Conservation (phyloP, 1,140 invertebrate genomes). For the Aphaenogaster rudis region DNA sequence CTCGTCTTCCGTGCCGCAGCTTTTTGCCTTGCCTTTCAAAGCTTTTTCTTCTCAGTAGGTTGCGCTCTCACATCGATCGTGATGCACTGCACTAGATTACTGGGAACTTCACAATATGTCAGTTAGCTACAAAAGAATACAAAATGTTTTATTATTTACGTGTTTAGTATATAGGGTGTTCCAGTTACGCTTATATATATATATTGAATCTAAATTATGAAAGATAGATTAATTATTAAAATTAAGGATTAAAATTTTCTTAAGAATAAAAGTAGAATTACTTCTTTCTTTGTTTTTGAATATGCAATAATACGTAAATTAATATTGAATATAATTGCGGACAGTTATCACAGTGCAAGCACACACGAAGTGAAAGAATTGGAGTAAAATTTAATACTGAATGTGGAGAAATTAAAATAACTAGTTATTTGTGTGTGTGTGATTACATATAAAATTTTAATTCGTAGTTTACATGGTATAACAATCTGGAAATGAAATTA, state of each 20-base stretch:
- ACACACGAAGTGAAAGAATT: background rate
- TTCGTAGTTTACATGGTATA: background rate
- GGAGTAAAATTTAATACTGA: background rate
- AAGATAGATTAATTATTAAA: conserved; percentile 2
- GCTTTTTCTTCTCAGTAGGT: conserved; percentile 15
- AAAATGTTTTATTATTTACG: conserved; percentile 21
- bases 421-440: background rate
- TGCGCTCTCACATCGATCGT: conserved; percentile 31
- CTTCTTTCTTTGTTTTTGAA: background rate
- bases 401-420: background rate
- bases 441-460: background rate
- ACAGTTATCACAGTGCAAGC: background rate
- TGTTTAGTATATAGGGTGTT: background rate
- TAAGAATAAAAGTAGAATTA: conserved; percentile 20
- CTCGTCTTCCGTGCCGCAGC: conserved; percentile 16
- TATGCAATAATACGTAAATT: background rate
- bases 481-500: conserved; percentile 13
- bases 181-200: background rate
- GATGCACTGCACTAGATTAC: conserved; percentile 40
- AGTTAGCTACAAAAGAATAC: conserved; percentile 27
- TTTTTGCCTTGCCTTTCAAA: conserved; percentile 58
- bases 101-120: conserved; percentile 35
- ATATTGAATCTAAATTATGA: background rate
- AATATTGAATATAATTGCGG: background rate
- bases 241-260: background rate